Base-by-base conservation (phyloP, 2,888 invertebrate genomes). In the Mesopsocus fuscifrons region DNA sequence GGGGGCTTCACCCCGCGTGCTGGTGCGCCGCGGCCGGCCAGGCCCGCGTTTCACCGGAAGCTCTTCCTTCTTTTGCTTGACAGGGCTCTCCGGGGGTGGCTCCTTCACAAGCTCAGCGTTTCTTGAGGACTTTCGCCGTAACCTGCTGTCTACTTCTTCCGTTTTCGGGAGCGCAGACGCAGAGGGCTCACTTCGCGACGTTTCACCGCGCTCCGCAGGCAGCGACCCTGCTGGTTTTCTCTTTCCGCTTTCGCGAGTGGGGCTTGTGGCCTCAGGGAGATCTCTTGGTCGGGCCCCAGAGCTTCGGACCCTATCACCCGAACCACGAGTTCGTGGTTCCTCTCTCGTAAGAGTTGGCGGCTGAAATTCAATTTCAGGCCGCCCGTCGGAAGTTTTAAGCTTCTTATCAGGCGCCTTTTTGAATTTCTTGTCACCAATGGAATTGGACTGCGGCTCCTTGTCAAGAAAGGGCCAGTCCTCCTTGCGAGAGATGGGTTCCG, bases 311-410 rank as follows among this genome's bases (percentile, higher is more conserved):
- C 74, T 63, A 73, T 72, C 67, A 74, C 74, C 63, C 57, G 68
- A 49, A 54, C 60, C 55, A 52, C 47, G 46, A 44, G 45, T 46
- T 47, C 45, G 57, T 57, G 60, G 52, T 78, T 80, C 75, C 72
- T 75, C 74, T 79, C 79, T 69, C 68, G 77, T 71, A 80, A 64
- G 59, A 77, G 71, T 57, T 70, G 74, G 68, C 68, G 75, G 68
- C 71, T 72, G 67, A 69, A 71, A 68, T 69, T 73, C 67, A 63
- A 66, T 69, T 69, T 72, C 74, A 71, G 72, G 69, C 70, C 71
- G 70, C 74, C 73, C 72, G 71, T 77, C 77, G 75, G 77, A 76
- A 76, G 76, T 76, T 77, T 77, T 77, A 74, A 76, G 76, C 76
- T 77, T 77, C 77, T 76, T 77, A 65, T 76, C 76, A 60, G 75